phyloP scores from a whole-genome alignment of 37 sponge, comb jelly and placozoan genomes.

The Theonella swinhoei region DNA sequence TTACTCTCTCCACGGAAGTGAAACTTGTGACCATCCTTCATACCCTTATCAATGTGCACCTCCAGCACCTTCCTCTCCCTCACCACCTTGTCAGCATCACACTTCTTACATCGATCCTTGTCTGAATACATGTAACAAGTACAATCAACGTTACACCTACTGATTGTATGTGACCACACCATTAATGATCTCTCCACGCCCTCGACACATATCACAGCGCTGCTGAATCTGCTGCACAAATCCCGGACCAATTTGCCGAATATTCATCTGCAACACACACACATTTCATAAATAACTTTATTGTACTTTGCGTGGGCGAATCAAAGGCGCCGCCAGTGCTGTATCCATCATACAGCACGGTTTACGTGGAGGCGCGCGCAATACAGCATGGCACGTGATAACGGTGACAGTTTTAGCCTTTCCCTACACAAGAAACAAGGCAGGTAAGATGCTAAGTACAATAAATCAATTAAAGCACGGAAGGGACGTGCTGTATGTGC shows the following conservation, averaged over 20 bases:
- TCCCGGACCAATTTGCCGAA: slow-evolving; percentile 82
- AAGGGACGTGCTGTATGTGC: too few relatives aligned
- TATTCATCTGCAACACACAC: slow-evolving; percentile 42
- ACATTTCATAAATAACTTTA: too few relatives aligned
- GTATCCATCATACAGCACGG: too few relatives aligned
- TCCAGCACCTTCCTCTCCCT: slow-evolving; percentile 90
- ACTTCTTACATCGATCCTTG: slow-evolving; percentile 85
- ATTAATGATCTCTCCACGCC: slow-evolving; percentile 87
- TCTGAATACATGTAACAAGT: slow-evolving; percentile 35
- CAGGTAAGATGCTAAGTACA: too few relatives aligned
- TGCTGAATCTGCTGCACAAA: slow-evolving; percentile 91
- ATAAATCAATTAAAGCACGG: too few relatives aligned
- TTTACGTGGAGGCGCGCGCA: too few relatives aligned
- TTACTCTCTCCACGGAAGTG: slow-evolving; percentile 91
- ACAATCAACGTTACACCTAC: background rate
- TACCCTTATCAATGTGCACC: slow-evolving; percentile 94
- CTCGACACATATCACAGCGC: slow-evolving; percentile 77
- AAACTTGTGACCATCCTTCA: slow-evolving; percentile 97
- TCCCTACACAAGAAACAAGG: too few relatives aligned
- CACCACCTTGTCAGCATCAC: slow-evolving; percentile 84
- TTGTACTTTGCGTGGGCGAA: too few relatives aligned
- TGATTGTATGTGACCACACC: slow-evolving; percentile 44
- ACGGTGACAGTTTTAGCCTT: too few relatives aligned
- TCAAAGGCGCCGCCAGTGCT: too few relatives aligned
- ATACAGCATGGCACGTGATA: too few relatives aligned